Evolutionary conservation across 2,113 vertebrate species (phyloP), one percentile per base, ranked within the genome.

Genomic region (Myrmophylax atrothorax): DNA sequence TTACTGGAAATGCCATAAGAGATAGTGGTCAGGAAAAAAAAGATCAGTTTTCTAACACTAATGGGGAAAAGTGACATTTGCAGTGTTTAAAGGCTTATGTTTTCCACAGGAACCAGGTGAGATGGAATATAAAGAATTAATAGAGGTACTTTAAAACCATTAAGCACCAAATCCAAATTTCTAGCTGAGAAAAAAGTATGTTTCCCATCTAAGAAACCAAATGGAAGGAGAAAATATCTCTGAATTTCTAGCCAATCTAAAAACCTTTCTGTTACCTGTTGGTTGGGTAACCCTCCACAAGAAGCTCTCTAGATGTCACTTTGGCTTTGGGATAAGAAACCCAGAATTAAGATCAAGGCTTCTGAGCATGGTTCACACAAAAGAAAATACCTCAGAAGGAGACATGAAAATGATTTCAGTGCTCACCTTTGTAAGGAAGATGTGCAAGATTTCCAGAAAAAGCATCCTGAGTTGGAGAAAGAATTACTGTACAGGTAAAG

Each of bases 31-130:
- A 93, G 79, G 79, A 35, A 87, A 92, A 92, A 90, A 93, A 84
- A 81, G 26, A 40, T 47, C 9, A 13, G 10, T 94, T 95, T 95
- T 96, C 87, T 97, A 93, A 89, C 40, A 85, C 44, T 96, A 89
- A 93, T 82, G 78, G 88, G 93, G 89, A 56, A 90, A 97, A 96
- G 91, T 97, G 76, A 93, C 90, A 91, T 97, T 97, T 96, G 90
- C 93, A 97, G 97, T 97, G 93, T 97, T 97, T 97, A 97, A 97
- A 97, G 97, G 90, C 97, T 97, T 97, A 97, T 97, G 97, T 97
- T 97, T 97, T 97, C 95, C 97, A 96, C 97, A 97, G 97, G 97
- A 97, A 96, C 97, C 95, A 97, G 97, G 97, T 97, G 97, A 89
- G 95, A 97, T 97, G 97, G 97, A 97, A 94, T 97, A 90, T 97